Conservation (phyloP, 2,113 vertebrate genomes). For the Periophthalmodon schlosseri region DNA sequence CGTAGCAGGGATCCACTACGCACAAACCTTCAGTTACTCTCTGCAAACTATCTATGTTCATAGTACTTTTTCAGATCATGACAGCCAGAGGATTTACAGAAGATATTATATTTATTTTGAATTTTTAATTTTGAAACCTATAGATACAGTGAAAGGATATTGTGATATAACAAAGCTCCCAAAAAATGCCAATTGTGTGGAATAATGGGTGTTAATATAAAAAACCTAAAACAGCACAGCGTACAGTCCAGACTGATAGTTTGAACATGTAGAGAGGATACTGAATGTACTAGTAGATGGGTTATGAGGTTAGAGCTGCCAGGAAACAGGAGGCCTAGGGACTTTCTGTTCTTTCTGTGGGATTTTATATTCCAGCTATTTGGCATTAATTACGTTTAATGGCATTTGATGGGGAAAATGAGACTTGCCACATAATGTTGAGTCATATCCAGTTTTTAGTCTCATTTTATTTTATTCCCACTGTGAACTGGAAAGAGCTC, state of each 20-base stretch:
- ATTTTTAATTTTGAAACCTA: no score
- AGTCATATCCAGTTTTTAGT: constrained; percentile 46
- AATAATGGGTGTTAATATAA: not conserved
- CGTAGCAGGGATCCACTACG: no score
- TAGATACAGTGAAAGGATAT: not conserved
- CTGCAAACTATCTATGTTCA: not conserved
- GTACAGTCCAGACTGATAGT: no score
- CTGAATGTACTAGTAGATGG: no score
- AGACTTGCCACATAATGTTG: constrained; percentile 34
- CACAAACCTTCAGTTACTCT: not conserved
- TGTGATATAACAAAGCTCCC: not conserved
- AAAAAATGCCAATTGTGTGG: not conserved
- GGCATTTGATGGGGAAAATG: constrained; percentile 45
- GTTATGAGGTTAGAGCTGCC: no score
- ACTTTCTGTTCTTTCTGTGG: constrained; percentile 16
- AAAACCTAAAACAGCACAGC: not conserved
- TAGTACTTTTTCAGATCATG: not conserved
- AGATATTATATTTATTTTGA: no score
- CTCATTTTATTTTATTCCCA: constrained; percentile 46
- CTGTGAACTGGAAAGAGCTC: constrained; percentile 42
- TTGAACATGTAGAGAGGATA: no score
- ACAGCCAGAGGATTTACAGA: not conserved
- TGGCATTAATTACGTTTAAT: constrained; percentile 45
- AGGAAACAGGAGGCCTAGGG: no score
- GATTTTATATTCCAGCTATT: constrained; percentile 32